phyloP scores from a whole-genome alignment of 2,113 vertebrate genomes.

The Prionailurus bengalensis region DNA sequence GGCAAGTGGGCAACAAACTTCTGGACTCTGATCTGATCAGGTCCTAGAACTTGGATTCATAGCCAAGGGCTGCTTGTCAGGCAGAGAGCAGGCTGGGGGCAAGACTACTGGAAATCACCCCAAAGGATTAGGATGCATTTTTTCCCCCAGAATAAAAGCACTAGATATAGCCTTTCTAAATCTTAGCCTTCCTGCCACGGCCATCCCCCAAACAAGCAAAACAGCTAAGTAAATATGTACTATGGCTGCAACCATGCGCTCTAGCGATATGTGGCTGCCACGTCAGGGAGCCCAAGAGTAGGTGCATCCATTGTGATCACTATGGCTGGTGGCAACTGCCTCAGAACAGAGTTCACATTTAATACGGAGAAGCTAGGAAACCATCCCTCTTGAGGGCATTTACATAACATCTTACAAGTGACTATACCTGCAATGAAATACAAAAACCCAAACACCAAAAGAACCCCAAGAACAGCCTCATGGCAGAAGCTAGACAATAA shows the following conservation, averaged over 20 bases:
- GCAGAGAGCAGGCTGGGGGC: background rate
- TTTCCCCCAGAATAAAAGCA: background rate
- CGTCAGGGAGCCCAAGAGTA: background rate
- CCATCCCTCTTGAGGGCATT: background rate
- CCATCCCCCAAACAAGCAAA: background rate
- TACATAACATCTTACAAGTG: background rate
- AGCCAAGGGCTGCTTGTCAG: background rate
- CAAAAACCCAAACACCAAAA: background rate
- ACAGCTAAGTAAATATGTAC: background rate
- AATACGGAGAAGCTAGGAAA: constrained; percentile 52
- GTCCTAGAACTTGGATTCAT: background rate
- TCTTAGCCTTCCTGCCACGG: background rate
- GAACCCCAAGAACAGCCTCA: background rate
- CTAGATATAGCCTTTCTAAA: background rate
- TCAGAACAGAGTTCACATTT: background rate
- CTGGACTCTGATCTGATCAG: background rate
- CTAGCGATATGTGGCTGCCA: background rate
- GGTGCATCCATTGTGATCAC: background rate
- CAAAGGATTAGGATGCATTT: background rate
- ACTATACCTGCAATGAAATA: background rate
- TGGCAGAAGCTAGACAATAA: background rate
- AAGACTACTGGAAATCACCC: background rate
- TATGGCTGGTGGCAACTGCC: background rate
- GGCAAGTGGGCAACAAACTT: background rate
- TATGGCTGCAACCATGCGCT: background rate